These are phyloP conservation scores for Heteronetta atricapilla DNA, from an alignment of 2,113 vertebrate genomes.

Conservation along the genomic window DNA sequence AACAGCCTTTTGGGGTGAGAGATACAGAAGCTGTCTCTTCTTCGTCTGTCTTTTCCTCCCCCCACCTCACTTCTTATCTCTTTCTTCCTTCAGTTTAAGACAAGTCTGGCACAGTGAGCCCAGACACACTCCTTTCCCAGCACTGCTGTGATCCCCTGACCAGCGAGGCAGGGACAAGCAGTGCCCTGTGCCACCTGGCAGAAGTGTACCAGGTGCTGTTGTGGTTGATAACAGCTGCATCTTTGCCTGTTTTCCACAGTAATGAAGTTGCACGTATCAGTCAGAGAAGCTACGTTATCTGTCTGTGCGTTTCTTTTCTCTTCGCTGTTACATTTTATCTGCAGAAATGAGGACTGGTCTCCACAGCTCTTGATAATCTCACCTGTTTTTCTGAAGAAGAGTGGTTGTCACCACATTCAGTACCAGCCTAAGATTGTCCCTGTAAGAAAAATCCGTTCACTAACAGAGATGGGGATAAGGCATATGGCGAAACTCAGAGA, in stretches of 20 bases:
- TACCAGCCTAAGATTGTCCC: not conserved
- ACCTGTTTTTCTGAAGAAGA: not conserved
- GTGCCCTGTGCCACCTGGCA: not conserved
- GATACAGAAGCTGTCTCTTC: not conserved
- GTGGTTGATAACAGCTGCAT: conserved; percentile 16
- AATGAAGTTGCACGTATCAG: conserved; percentile 6
- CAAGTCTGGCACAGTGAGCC: not conserved
- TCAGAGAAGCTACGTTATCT: not conserved
- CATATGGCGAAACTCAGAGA: not conserved
- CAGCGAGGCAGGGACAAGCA: not conserved
- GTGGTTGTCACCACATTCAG: not conserved
- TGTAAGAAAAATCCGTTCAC: not conserved
- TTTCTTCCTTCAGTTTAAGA: not conserved
- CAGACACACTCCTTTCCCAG: not conserved
- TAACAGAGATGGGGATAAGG: not conserved
- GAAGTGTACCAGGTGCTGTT: not conserved
- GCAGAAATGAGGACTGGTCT: not conserved
- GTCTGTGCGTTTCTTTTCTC: not conserved
- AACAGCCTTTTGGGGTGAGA: not conserved
- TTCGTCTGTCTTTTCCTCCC: not conserved
- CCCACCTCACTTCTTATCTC: not conserved
- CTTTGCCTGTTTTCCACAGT: not conserved
- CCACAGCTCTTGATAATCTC: not conserved
- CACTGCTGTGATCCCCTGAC: accelerated
- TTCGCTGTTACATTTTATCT: not conserved